Base-by-base conservation (phyloP, 37 sponge, comb jelly and placozoan genomes). In the Mnemiopsis leidyi region DNA sequence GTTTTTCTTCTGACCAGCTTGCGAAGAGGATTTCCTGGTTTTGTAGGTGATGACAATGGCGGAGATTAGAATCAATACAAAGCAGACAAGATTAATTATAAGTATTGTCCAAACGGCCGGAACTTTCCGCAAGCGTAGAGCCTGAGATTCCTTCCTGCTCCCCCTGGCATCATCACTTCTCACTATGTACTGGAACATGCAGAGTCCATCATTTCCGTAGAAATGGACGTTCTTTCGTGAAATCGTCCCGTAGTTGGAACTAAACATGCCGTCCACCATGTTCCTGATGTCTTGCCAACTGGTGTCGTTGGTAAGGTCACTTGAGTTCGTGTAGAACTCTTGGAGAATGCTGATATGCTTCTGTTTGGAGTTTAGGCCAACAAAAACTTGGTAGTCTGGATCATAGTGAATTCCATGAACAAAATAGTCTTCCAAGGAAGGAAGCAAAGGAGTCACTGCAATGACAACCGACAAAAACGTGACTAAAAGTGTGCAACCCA, bases 191-290 rank as follows among this genome's bases (percentile, higher is more conserved):
- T 48, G 5, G 13, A 48, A 48, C 61, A 48, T 18, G n/a, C 73
- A 69, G 2, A 69, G 28, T 25, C 73, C 73, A 20, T 69, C 73
- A 20, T 69, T 69, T 23, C 73, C 73, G 73, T 69, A 69, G 73
- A 69, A 69, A 20, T 69, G 73, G 2, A 69, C 73, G 24, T 69
- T 69, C 2, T 69, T 69, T 25, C 29, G 24, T 5, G 73, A n/a
- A 3, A 69, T 5, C 9, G 7, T 69, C 21, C 23, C 73, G 29
- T 69, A 69, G 2, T 69, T 20, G 2, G 29, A 5, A 28, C 28
- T 69, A 20, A 69, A 69, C 73, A 69, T 69, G 2, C 73, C 73
- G 21, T 69, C 73, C 29, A 69, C 28, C 73, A 69, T 2, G 28
- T 1, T 21, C 2, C 73, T 25, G 29, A 69, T 69, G 2, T 69